These are phyloP conservation scores for Elaphurus davidianus DNA, from an alignment of 2,113 vertebrate genomes.

Conservation along the genomic window DNA sequence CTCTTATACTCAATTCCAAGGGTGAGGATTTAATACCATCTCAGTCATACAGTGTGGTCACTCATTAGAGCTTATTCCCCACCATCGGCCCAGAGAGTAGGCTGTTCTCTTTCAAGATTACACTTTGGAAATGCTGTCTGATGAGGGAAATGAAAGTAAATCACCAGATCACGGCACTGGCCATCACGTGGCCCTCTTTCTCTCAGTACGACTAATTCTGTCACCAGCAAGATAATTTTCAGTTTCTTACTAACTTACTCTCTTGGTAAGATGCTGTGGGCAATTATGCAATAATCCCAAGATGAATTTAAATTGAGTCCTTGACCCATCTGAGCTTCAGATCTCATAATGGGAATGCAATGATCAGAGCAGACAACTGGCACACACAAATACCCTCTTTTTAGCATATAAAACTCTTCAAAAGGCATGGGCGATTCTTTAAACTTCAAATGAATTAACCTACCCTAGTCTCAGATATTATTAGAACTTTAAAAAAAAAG, in stretches of 20 bases:
- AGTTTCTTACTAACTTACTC: neutral
- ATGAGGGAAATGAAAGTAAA: neutral
- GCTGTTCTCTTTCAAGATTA: neutral
- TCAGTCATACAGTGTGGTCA: neutral
- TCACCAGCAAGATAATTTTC: neutral
- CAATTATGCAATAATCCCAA: neutral
- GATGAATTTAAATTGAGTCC: neutral
- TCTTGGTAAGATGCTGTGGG: neutral
- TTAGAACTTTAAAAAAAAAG: neutral
- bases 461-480: neutral
- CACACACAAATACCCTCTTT: neutral
- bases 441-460: neutral
- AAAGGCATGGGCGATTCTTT: neutral
- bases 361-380: neutral
- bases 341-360: neutral
- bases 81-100: neutral
- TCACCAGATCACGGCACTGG: neutral
- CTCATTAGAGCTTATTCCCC: neutral
- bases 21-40: neutral
- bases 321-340: neutral
- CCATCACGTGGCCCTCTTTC: neutral
- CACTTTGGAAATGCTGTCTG: neutral
- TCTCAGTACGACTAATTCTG: neutral
- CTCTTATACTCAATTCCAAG: neutral
- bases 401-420: neutral